A percentile compares a stretch with the other conserved stretches of the same genome.
These are phyloP conservation scores for Champsocephalus gunnari DNA, from an alignment of 2,797 vertebrate genomes.

Conservation along the genomic window DNA sequence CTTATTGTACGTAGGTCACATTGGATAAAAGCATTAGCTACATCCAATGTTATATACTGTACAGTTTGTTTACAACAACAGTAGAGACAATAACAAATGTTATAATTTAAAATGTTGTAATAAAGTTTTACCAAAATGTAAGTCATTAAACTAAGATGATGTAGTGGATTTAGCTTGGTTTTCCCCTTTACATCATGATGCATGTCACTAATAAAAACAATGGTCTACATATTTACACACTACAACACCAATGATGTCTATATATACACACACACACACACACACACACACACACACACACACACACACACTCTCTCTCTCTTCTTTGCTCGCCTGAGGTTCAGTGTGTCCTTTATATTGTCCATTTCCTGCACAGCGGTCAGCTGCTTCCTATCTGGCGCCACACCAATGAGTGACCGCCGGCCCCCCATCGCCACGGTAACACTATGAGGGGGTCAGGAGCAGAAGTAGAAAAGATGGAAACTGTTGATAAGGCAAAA, in stretches of 20 bases:
- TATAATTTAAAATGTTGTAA: background rate
- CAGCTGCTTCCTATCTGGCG: slow-evolving; percentile 86
- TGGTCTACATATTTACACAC: slow-evolving; percentile 28
- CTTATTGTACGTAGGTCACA: too few relatives aligned
- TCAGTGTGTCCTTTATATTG: slow-evolving; percentile 69
- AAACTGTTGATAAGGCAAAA: slow-evolving; percentile 36
- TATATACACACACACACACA: background rate
- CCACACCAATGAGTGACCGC: slow-evolving; percentile 79
- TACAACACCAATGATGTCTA: slow-evolving; percentile 18
- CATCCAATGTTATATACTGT: background rate
- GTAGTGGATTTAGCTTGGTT: background rate
- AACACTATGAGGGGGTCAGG: slow-evolving; percentile 39
- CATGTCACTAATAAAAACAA: slow-evolving; percentile 60
- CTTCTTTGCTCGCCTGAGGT: slow-evolving; percentile 36
- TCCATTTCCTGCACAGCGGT: slow-evolving; percentile 84
- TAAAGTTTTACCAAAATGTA: background rate
- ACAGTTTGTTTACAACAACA: too few relatives aligned
- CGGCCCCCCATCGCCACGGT: slow-evolving; percentile 23
- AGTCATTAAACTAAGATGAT: background rate
- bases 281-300: slow-evolving; percentile 14
- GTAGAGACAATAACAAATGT: background rate
- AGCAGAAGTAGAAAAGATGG: slow-evolving; percentile 29
- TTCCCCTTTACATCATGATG: slow-evolving; percentile 6
- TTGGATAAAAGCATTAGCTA: too few relatives aligned
- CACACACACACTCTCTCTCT: slow-evolving; percentile 3